Percentiles rank a stretch among this genome's conserved stretches.
phyloP scores from a whole-genome alignment of 2,797 vertebrate genomes.

The Emydoidea blandingii region DNA sequence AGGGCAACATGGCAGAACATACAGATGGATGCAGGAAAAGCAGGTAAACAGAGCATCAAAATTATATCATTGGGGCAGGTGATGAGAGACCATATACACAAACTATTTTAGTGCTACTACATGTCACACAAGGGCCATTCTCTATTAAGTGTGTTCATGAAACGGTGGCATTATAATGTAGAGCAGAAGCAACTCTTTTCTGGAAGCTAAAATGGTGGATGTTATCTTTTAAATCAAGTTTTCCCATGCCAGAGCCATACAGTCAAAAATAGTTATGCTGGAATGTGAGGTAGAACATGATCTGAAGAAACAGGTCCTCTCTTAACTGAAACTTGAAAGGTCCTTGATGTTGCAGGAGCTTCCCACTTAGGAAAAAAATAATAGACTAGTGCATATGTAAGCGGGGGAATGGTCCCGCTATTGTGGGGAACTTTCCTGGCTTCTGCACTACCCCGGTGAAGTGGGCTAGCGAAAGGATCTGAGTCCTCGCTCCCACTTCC shows the following conservation, averaged over 20 bases:
- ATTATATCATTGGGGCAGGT: background rate
- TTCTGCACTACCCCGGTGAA: too few species aligned
- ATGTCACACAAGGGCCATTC: background rate
- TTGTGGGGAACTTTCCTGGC: too few species aligned
- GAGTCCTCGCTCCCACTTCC: too few species aligned
- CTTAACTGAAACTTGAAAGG: background rate
- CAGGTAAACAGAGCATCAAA: background rate
- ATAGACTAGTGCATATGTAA: background rate
- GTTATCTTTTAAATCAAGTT: background rate
- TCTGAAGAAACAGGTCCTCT: background rate
- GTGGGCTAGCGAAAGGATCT: too few species aligned
- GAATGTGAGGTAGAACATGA: rapidly evolving
- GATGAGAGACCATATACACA: background rate
- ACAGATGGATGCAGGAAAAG: background rate
- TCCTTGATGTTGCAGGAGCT: background rate
- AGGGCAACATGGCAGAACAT: background rate
- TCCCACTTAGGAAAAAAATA: background rate
- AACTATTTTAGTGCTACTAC: background rate
- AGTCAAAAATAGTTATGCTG: too few species aligned
- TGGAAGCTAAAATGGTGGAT: background rate
- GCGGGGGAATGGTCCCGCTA: too few species aligned
- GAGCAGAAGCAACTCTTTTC: background rate
- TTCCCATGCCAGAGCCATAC: background rate
- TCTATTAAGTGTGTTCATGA: background rate
- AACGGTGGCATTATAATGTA: background rate